Base-by-base conservation (phyloP, 2,113 vertebrate species). In the Trogon surrucura region DNA sequence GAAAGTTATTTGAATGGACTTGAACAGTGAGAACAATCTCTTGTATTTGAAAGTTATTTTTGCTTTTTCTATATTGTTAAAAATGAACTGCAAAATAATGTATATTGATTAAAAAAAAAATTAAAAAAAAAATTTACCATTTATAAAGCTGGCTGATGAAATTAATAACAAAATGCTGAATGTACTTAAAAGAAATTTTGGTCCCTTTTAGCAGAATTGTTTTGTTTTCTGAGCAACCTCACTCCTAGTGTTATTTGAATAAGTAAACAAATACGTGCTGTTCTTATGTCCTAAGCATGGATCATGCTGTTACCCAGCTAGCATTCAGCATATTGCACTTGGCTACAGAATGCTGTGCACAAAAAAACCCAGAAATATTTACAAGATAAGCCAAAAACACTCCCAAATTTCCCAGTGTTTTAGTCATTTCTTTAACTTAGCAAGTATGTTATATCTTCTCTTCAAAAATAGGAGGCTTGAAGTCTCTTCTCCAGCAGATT, bases 291-390 rank as follows among this genome's bases (percentile, higher is more conserved):
- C 80, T 77, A 77, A 85, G 66, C 75, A 57, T 80, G 79, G 18
- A 91, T 62, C 94, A 82, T 72, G 92, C 95, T 96, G 95, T 90
- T 94, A 88, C 92, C 27, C 96, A 84, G 92, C 92, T 86, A 92
- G 93, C 13, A 22, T 65, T 78, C 85, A 72, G 80, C 57, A 18
- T 96, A 38, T 96, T 97, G 93, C 69, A 83, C 92, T 96, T 96
- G 95, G 96, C 95, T 93, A 54, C 82, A 53, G 85, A 80, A 88
- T 44, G 10, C 75, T 47, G n/a, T 48, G 45, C 77, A 74, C 61
- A 83, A 36, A 87, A 79, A 60, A 54, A 34, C 60, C 64, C 36
- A 86, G 72, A 91, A 81, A 54, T 81, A 75, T 72, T 92, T 91
- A 77, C 61, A 67, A 81, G 60, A 54, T 64, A 79, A 94, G 47